Evolutionary conservation across 2,797 vertebrate genomes (phyloP), one percentile per base, ranked within the genome.

Genomic region (Manis crassicaudata): DNA sequence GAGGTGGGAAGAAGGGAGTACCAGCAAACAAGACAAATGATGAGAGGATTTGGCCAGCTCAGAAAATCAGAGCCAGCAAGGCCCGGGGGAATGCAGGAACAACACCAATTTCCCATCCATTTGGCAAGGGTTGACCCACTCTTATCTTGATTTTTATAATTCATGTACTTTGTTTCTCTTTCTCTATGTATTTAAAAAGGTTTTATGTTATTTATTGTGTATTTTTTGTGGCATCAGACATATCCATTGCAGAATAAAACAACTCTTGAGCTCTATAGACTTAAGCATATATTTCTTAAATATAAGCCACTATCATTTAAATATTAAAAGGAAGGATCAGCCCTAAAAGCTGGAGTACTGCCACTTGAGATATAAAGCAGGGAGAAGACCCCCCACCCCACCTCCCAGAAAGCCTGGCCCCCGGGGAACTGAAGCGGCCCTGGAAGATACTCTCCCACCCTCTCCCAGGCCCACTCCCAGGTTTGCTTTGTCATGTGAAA

Each of bases 371-470:
- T 46, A 43, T 29, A 50, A 37, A 87, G 14, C 58, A 37, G 63
- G 17, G 12, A 32, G 37, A 77, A 82, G 16, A 7, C 21, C 5
- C 14, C 14, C 3, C 8, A 11, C 5, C 3, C 8, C 23, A 14
- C 37, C 46, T 63, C 29, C 23, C 5, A 20, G 32, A 35, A 63
- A 60, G 18, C 23, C 63, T 37, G 75, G 27, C 7, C 52, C 58
- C 58, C 6, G 1, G 1, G 12, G 7, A 73, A 11, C 5, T 27
- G 72, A 62, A n/a, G 14, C 6, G 17, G 13, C 1, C 0, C 1
- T 2, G 12, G 29, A 16, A 46, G 20, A 65, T 2, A 60, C 3
- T 5, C 32, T 43, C 16, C 4, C 17, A 12, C 14, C 1, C 32
- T 62, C 7, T 18, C 2, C 5, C 13, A 0, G 1, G 8, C 46